These are phyloP conservation scores for Lophotis ruficrista DNA, from an alignment of 2,113 vertebrate genomes.

Conservation along the genomic window DNA sequence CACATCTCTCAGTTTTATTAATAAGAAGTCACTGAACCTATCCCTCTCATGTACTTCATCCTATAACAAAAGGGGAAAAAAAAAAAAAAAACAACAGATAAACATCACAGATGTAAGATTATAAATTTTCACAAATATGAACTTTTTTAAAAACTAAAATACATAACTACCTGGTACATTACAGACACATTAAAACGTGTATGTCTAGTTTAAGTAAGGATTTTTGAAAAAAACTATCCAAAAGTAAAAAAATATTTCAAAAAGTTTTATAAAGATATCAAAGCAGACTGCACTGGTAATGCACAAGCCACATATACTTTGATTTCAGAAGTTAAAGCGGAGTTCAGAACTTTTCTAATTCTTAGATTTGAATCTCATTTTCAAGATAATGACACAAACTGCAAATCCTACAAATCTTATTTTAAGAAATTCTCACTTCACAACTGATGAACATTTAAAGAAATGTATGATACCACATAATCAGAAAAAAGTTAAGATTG, in stretches of 20 bases:
- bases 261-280: not conserved
- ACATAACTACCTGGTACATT: not conserved
- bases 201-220: not conserved
- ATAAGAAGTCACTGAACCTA: constrained; percentile 93
- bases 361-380: not conserved
- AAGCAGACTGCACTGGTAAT: not conserved
- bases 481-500: not conserved
- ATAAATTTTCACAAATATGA: not conserved
- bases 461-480: not conserved
- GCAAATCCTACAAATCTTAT: not conserved
- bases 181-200: not conserved
- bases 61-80: constrained; percentile 67
- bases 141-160: not conserved
- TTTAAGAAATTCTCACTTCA: not conserved
- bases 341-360: not conserved
- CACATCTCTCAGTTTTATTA: constrained; percentile 90
- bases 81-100: not conserved
- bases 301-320: not conserved
- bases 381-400: not conserved
- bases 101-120: not conserved
- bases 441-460: not conserved
- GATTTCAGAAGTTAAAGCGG: not conserved
- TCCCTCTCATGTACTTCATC: constrained; percentile 97
- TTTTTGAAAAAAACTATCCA: not conserved
- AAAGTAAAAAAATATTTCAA: not conserved